Percentiles rank a stretch among this genome's conserved stretches.
Evolutionary conservation across 2,113 vertebrate species (phyloP).

Genomic region (Picathartes gymnocephalus): DNA sequence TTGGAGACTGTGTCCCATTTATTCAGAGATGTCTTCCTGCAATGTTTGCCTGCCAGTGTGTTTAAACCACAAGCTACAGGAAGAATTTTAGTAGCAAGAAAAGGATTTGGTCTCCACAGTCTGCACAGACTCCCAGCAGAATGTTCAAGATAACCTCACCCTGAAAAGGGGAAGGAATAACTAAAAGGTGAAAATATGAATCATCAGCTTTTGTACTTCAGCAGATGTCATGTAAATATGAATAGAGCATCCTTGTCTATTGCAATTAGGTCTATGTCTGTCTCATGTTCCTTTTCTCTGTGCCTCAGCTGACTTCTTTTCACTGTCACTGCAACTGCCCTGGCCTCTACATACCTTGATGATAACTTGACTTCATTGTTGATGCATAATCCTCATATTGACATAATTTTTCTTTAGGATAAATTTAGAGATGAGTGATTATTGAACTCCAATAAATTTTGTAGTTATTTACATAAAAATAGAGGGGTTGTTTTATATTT

Average conservation of each 20-base stretch:
- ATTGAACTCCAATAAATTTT: not conserved
- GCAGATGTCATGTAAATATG: not conserved
- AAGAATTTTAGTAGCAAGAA: not conserved
- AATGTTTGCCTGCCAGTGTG: not conserved
- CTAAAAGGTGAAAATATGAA: not conserved
- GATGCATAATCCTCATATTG: not conserved
- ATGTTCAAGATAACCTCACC: not conserved
- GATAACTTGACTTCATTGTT: not conserved
- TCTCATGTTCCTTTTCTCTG: not conserved
- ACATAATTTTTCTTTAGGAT: not conserved
- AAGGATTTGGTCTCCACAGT: not conserved
- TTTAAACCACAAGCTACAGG: not conserved
- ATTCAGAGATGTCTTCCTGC: not conserved
- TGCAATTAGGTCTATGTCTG: not conserved
- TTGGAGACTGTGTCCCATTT: not conserved
- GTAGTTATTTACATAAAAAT: not conserved
- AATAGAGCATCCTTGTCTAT: not conserved
- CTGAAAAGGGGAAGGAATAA: not conserved
- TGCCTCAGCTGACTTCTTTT: not conserved
- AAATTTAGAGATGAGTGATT: not conserved
- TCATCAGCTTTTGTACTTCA: not conserved
- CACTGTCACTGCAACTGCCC: not conserved
- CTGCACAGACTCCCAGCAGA: not conserved
- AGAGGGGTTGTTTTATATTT: not conserved
- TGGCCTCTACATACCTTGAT: accelerated